Percentiles rank a stretch among this genome's conserved stretches.
Evolutionary conservation across 2,113 vertebrate genomes (phyloP).

Genomic region (Hydrochoerus hydrochaeris): DNA sequence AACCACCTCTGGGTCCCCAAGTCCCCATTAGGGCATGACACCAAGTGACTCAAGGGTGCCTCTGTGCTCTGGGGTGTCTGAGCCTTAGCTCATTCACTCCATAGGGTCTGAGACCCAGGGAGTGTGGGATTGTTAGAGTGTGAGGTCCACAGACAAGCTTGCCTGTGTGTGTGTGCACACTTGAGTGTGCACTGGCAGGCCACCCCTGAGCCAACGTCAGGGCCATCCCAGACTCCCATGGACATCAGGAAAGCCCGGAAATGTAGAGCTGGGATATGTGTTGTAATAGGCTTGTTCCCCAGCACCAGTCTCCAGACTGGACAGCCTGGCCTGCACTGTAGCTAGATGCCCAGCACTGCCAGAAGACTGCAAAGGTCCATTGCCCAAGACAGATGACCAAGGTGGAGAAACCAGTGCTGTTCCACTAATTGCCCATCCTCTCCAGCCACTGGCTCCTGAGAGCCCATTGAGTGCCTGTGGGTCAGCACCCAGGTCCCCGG

Average conservation of each 20-base stretch:
- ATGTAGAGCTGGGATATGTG: too few relatives aligned
- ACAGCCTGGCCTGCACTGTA: neutral
- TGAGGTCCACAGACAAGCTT: neutral
- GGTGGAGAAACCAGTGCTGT: neutral
- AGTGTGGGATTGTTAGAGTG: neutral
- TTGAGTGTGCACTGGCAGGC: neutral
- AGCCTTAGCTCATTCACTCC: neutral
- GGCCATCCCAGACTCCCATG: neutral
- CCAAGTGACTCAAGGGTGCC: neutral
- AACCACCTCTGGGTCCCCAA: neutral
- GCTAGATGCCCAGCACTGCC: neutral
- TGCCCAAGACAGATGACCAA: neutral
- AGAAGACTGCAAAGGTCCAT: neutral
- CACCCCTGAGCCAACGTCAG: neutral
- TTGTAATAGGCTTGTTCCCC: neutral
- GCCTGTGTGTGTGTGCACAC: neutral
- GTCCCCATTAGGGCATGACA: neutral
- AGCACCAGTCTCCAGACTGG: accelerated
- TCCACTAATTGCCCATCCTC: conserved; percentile 32
- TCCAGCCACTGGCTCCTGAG: neutral
- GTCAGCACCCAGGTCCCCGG: neutral
- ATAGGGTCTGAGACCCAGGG: neutral
- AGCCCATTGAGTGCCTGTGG: neutral
- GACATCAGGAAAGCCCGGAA: neutral
- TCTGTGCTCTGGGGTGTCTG: neutral